These are phyloP conservation scores for Rousettus madagascariensis DNA, from an alignment of 2,797 vertebrate species.

Conservation along the genomic window DNA sequence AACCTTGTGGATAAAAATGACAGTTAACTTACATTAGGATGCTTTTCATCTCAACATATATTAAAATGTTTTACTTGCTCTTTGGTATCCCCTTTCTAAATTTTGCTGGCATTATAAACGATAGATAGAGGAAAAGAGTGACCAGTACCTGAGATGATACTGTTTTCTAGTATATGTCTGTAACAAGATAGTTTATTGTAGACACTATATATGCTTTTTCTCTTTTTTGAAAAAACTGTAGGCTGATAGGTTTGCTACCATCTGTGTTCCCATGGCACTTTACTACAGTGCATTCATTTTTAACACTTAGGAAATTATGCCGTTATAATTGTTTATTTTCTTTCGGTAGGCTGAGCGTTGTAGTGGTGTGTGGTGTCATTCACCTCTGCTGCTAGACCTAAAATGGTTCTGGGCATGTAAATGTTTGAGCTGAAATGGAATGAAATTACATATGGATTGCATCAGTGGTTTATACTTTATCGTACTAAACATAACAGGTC, in stretches of 20 bases:
- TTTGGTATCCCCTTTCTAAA: neutral
- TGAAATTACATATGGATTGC: constrained; percentile 17
- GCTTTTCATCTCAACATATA: neutral
- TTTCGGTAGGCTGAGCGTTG: neutral
- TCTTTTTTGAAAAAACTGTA: neutral
- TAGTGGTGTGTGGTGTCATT: neutral
- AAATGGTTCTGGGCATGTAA: neutral
- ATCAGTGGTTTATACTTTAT: constrained; percentile 8
- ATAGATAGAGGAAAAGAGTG: neutral
- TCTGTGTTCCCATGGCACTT: neutral
- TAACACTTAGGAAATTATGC: neutral
- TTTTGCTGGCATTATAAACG: neutral
- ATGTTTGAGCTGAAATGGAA: constrained; percentile 2
- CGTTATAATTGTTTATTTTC: neutral
- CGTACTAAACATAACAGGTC: neutral
- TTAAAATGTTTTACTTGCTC: constrained; percentile 28
- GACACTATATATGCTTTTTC: neutral
- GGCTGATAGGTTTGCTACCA: neutral
- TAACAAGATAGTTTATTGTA: neutral
- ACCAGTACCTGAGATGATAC: neutral
- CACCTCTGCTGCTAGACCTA: neutral
- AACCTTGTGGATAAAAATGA: neutral
- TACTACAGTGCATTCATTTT: neutral
- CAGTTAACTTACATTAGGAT: neutral
- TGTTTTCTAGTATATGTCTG: neutral